A percentile compares a stretch with the other conserved stretches of the same genome.
Conservation (phyloP, 2,888 invertebrate genomes). For the Pogonocherus hispidulus region DNA sequence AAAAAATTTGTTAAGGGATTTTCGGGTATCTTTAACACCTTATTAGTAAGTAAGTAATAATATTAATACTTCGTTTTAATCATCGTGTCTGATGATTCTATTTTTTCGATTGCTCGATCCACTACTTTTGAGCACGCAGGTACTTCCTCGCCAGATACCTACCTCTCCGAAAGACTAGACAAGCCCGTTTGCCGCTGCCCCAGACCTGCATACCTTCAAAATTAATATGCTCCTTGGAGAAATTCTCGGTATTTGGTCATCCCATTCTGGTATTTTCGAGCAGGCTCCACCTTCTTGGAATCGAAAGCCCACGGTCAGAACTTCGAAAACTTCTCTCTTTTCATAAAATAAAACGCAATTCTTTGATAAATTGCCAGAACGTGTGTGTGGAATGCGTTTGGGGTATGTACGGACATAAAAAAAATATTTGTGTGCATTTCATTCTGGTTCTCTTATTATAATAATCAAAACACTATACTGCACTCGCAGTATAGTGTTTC, state of each 20-base stretch:
- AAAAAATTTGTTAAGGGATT: too few species aligned
- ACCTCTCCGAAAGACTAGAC: not conserved
- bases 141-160: not conserved
- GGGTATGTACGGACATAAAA: too few species aligned
- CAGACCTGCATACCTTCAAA: not conserved
- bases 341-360: not conserved
- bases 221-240: not conserved
- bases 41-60: too few species aligned
- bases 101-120: too few species aligned
- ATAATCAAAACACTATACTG: too few species aligned
- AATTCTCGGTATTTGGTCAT: conserved; percentile 1
- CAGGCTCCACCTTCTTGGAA: conserved; percentile 3
- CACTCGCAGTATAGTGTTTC: too few species aligned
- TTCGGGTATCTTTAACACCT: too few species aligned
- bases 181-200: not conserved
- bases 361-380: conserved; percentile 2
- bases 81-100: too few species aligned
- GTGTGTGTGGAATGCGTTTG: not conserved
- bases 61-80: too few species aligned
- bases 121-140: not conserved
- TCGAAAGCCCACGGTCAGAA: not conserved
- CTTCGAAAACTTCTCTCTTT: conserved; percentile 3
- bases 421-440: too few species aligned
- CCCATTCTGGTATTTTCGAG: not conserved
- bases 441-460: too few species aligned